These are phyloP conservation scores for Xenopus borealis DNA, from an alignment of 2,113 vertebrate genomes.

Conservation along the genomic window DNA sequence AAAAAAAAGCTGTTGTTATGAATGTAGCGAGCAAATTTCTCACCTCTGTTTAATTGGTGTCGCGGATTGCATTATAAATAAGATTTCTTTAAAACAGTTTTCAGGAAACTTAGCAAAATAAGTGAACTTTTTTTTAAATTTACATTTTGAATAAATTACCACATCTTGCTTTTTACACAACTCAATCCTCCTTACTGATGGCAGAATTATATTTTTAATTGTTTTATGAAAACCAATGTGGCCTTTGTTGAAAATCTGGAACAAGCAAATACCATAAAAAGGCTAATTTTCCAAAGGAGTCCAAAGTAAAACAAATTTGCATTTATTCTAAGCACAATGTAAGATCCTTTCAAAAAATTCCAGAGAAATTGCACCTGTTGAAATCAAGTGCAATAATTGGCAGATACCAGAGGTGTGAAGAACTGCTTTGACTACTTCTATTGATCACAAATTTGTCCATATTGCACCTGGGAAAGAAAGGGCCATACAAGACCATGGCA, in stretches of 20 bases:
- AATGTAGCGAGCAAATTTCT: neutral
- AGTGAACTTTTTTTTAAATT: neutral
- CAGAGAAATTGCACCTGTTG: too few relatives aligned
- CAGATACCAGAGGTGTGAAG: too few relatives aligned
- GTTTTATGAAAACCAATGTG: slow-evolving; percentile 24
- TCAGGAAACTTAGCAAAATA: slow-evolving; percentile 4
- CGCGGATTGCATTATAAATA: slow-evolving; percentile 18
- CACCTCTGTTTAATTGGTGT: slow-evolving; percentile 19
- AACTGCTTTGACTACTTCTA: too few relatives aligned
- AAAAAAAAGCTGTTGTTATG: neutral
- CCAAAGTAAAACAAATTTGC: too few relatives aligned
- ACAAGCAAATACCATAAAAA: slow-evolving; percentile 32
- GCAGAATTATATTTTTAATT: slow-evolving; percentile 16
- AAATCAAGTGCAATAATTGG: too few relatives aligned
- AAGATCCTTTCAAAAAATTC: too few relatives aligned
- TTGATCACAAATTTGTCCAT: too few relatives aligned
- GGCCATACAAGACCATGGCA: too few relatives aligned
- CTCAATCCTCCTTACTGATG: neutral
- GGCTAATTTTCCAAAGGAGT: too few relatives aligned
- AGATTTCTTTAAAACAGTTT: neutral
- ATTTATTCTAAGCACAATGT: too few relatives aligned
- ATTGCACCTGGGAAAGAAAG: too few relatives aligned
- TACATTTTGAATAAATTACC: slow-evolving; percentile 22
- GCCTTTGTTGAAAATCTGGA: slow-evolving; percentile 35
- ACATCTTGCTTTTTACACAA: neutral